A percentile compares a stretch with the other conserved stretches of the same genome.
phyloP scores from a whole-genome alignment of 1,140 invertebrate genomes.

The Halesus radiatus region DNA sequence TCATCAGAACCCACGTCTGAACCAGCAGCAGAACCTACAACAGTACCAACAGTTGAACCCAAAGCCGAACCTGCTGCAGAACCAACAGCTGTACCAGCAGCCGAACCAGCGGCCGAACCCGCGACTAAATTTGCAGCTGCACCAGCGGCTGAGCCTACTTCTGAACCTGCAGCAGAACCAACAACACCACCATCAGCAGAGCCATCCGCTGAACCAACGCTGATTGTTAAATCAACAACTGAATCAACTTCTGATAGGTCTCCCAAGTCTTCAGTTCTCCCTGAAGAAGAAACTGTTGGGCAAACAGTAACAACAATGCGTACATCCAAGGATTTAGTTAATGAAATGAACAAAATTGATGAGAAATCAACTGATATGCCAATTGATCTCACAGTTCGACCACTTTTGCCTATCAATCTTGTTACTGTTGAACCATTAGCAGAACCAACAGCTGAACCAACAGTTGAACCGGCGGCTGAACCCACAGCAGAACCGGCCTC shows the following conservation, averaged over 20 bases:
- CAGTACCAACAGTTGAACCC: slow-evolving; percentile 57
- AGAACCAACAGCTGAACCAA: slow-evolving; percentile 51
- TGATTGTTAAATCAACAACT: slow-evolving; percentile 22
- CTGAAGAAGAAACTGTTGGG: not conserved
- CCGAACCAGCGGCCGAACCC: slow-evolving; percentile 56
- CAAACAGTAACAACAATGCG: slow-evolving; percentile 4
- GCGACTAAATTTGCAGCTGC: slow-evolving; percentile 58
- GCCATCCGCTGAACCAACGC: slow-evolving; percentile 39
- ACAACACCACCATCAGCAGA: slow-evolving; percentile 51
- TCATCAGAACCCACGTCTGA: slow-evolving; percentile 45
- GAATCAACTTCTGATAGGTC: slow-evolving; percentile 52
- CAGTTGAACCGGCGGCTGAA: slow-evolving; percentile 44
- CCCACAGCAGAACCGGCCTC: slow-evolving; percentile 49
- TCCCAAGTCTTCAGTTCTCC: slow-evolving; percentile 40
- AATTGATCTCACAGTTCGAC: not conserved
- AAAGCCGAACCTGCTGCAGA: slow-evolving; percentile 50
- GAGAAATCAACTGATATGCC: not conserved
- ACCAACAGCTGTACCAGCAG: slow-evolving; percentile 33
- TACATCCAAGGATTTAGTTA: not conserved
- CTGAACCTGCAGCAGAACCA: slow-evolving; percentile 53
- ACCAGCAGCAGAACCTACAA: slow-evolving; percentile 53
- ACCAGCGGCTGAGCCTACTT: slow-evolving; percentile 58
- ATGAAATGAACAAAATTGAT: not conserved
- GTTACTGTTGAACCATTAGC: slow-evolving; percentile 18
- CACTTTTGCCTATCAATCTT: not conserved